Percentiles rank a stretch among this genome's conserved stretches.
These are phyloP conservation scores for Pteropus rufus DNA, from an alignment of 2,797 vertebrate genomes.

Conservation along the genomic window DNA sequence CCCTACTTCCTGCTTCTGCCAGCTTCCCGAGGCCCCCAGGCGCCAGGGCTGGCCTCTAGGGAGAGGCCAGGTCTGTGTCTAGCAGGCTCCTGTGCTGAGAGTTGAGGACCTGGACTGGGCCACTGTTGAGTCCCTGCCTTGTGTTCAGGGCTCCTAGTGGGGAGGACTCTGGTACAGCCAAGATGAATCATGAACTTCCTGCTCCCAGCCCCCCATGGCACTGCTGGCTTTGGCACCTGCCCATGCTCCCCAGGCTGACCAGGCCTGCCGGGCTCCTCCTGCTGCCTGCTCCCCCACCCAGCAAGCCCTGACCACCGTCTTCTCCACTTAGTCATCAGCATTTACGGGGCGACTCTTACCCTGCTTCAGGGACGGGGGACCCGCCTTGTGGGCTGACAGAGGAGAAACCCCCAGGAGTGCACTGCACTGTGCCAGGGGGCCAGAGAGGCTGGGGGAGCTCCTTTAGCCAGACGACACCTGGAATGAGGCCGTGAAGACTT, in stretches of 20 bases:
- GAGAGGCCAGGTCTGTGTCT: neutral
- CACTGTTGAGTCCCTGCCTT: rapidly evolving
- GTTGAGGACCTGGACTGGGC: neutral
- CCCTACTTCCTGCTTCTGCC: neutral
- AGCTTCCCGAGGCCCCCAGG: neutral
- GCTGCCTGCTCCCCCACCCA: neutral
- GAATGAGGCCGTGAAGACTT: neutral
- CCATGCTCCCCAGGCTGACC: neutral
- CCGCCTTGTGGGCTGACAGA: neutral
- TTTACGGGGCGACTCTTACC: neutral
- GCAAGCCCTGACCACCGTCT: neutral
- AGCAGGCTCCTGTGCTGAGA: neutral
- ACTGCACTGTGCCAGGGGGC: neutral
- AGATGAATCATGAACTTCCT: neutral
- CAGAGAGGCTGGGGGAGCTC: neutral
- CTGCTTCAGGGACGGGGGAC: neutral
- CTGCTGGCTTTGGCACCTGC: neutral
- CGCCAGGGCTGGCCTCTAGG: too few relatives aligned
- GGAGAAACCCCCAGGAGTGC: neutral
- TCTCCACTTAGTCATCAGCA: neutral
- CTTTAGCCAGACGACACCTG: neutral
- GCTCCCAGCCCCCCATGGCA: neutral
- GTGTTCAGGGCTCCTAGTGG: neutral
- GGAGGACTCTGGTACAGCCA: neutral
- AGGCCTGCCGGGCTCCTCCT: neutral